Percentiles rank a stretch among this genome's conserved stretches.
Conservation (phyloP, 1,140 invertebrate species). For the Trichonephila clavata region DNA sequence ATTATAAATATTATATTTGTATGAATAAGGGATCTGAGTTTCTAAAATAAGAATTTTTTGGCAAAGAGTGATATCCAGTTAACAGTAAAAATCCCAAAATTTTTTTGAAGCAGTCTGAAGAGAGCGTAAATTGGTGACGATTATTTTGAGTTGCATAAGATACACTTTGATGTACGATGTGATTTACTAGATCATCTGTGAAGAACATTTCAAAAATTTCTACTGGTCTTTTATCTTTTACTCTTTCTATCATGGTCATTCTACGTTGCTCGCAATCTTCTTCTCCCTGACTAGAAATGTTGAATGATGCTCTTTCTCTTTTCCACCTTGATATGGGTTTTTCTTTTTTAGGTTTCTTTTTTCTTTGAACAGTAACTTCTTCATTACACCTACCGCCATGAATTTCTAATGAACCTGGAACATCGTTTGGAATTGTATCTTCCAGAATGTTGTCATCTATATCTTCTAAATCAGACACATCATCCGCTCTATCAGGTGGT, state of each 20-base stretch:
- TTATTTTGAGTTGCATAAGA: constrained; percentile 50
- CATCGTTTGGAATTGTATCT: constrained; percentile 60
- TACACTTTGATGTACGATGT: constrained; percentile 47
- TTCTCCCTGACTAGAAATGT: constrained; percentile 34
- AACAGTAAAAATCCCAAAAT: constrained; percentile 33
- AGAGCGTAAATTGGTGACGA: constrained; percentile 44
- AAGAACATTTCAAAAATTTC: too few relatives aligned
- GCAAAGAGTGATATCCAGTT: too few relatives aligned
- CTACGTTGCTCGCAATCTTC: too few relatives aligned
- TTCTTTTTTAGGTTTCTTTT: constrained; percentile 51
- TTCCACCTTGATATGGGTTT: too few relatives aligned
- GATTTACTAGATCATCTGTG: constrained; percentile 56
- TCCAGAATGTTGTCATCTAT: too few relatives aligned
- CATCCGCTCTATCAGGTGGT: too few relatives aligned
- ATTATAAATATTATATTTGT: too few relatives aligned
- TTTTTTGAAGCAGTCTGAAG: constrained; percentile 45
- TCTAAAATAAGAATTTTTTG: too few relatives aligned
- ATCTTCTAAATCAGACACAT: too few relatives aligned
- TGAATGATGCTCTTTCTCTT: constrained; percentile 34
- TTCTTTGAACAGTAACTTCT: constrained; percentile 61
- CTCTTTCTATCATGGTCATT: too few relatives aligned
- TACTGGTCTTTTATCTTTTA: too few relatives aligned
- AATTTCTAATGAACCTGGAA: constrained; percentile 58
- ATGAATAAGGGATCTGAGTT: too few relatives aligned
- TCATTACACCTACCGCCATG: constrained; percentile 60